Conservation (phyloP, 2,113 vertebrate genomes). For the Ophiodon elongatus region DNA sequence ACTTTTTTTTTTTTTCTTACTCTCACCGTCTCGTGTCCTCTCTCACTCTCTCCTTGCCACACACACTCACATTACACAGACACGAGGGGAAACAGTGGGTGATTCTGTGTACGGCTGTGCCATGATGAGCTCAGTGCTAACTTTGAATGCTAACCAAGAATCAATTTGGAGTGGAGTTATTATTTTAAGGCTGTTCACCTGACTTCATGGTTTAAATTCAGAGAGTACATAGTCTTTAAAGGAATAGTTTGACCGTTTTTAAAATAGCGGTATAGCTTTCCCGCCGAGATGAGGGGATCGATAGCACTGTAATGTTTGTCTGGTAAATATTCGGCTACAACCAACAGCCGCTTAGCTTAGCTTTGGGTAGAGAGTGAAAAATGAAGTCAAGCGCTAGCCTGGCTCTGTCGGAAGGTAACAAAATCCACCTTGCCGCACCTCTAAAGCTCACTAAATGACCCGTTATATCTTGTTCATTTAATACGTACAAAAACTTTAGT, state of each 20-base stretch:
- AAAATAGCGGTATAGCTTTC: neutral
- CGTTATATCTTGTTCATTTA: neutral
- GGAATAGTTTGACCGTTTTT: neutral
- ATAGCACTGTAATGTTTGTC: neutral
- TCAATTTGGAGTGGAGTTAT: conserved; percentile 23
- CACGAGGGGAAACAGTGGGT: conserved; percentile 44
- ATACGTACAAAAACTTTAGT: neutral
- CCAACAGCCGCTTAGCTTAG: neutral
- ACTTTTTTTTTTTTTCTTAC: conserved; percentile 36
- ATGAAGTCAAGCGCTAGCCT: neutral
- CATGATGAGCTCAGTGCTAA: conserved; percentile 63
- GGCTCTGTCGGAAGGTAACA: neutral
- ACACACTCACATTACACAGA: conserved; percentile 54
- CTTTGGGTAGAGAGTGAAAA: neutral
- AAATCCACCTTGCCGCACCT: neutral
- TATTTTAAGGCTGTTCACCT: conserved; percentile 39
- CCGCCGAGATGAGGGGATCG: neutral
- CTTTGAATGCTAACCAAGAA: conserved; percentile 58
- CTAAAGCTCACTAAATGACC: neutral
- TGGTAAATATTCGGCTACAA: neutral
- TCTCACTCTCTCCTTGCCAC: conserved; percentile 49
- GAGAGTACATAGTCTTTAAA: conserved; percentile 4
- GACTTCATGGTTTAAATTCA: conserved; percentile 29
- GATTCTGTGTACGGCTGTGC: conserved; percentile 27
- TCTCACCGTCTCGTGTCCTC: conserved; percentile 44